Evolutionary conservation across 1,140 invertebrate species (phyloP), one percentile per base, ranked within the genome.

Genomic region (Eulimnadia texana): DNA sequence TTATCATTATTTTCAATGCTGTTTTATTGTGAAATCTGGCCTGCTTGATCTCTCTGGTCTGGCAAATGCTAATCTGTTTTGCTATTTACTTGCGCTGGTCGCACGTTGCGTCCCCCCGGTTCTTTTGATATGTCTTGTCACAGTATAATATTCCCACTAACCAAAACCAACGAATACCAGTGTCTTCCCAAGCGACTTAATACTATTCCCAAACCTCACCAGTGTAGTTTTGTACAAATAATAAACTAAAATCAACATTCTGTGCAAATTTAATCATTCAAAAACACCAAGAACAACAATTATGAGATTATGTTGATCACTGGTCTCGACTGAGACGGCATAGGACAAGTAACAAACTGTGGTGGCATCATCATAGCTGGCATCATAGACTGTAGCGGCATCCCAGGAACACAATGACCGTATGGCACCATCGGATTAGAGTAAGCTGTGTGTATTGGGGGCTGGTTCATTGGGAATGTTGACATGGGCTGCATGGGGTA

Each of bases 11-110:
- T 22, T 49, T 23, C 1, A 25, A 23, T 49, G 28, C 50, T 22
- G 25, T 60, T 19, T 16, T 51, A 11, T 25, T 24, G 27, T n/a
- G 11, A 20, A 20, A 3, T 52, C 6, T 19, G 25, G 24, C n/a
- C 22, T 11, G 49, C 27, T 57, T 54, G 28, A 58, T 27, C 42
- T n/a, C n/a, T 54, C 28, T 58, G 27, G 55, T 58, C 28, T 3
- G 20, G 55, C 28, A 58, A 20, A 28, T 27, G 13, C 19, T 29
- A 33, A 13, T 29, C 3, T 27, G 42, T 33, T 58, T 27, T 33
- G 2, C 29, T 22, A 3, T 25, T 13, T 33, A 9, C 55, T 25
- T 25, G 16, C 27, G 23, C 13, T 11, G 27, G 42, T 58, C 55
- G 3, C 6, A 28, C 24, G 16, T 13, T 42, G 33, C 33, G 33